These are phyloP conservation scores for Drosophila novamexicana DNA, from an alignment of 1,140 invertebrate species.

Conservation along the genomic window DNA sequence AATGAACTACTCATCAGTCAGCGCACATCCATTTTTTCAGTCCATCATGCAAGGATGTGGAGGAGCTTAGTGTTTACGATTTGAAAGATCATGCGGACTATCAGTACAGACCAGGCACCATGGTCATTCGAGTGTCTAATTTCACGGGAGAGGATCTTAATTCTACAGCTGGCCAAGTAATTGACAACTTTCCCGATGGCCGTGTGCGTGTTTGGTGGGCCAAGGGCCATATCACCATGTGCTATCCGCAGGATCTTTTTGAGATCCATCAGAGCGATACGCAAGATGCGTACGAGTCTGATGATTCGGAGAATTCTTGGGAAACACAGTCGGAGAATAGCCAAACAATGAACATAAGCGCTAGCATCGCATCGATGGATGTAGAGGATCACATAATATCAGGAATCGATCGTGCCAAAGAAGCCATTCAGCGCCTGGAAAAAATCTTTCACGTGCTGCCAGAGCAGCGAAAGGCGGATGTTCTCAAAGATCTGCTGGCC, in stretches of 20 bases:
- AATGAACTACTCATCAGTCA: background rate
- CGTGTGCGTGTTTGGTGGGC: slow-evolving; percentile 95
- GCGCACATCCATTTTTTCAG: slow-evolving; percentile 63
- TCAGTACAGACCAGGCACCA: slow-evolving; percentile 95
- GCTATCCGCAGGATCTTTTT: slow-evolving; percentile 93
- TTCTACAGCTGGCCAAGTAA: slow-evolving; percentile 93
- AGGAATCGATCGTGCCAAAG: slow-evolving; percentile 90
- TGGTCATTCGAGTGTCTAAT: slow-evolving; percentile 94
- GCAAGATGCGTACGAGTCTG: slow-evolving; percentile 86
- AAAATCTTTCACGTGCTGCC: slow-evolving; percentile 91
- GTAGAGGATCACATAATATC: slow-evolving; percentile 88
- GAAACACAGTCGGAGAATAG: slow-evolving; percentile 90
- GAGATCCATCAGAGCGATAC: slow-evolving; percentile 85
- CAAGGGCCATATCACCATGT: slow-evolving; percentile 92
- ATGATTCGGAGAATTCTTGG: slow-evolving; percentile 89
- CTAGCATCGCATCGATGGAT: slow-evolving; percentile 46
- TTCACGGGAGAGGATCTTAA: slow-evolving; percentile 89
- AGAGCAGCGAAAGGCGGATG: slow-evolving; percentile 87
- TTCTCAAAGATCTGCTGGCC: slow-evolving; percentile 86
- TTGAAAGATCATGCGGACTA: slow-evolving; percentile 97
- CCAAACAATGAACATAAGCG: slow-evolving; percentile 73
- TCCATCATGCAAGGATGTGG: slow-evolving; percentile 89
- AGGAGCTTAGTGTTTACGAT: slow-evolving; percentile 97
- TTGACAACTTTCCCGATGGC: slow-evolving; percentile 94
- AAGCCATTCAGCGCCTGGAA: slow-evolving; percentile 90